phyloP scores from a whole-genome alignment of 2,797 vertebrate genomes.

The Cetoscarus ocellatus region DNA sequence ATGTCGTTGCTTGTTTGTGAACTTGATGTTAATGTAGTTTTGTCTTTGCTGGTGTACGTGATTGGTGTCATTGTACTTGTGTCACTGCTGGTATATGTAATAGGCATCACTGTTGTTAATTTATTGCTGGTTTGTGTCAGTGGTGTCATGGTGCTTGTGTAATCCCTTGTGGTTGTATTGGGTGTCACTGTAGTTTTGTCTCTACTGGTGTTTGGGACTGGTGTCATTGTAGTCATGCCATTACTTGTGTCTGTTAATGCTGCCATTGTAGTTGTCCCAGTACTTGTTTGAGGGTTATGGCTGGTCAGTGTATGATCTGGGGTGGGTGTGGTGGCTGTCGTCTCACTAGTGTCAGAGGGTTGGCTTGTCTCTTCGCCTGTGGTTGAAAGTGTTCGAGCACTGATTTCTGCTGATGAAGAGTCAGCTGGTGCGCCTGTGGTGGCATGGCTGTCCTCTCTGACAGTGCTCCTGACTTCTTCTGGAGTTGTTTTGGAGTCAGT shows the following conservation, averaged over 20 bases:
- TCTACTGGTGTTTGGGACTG: not conserved
- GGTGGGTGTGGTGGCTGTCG: not conserved
- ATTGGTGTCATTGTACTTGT: not conserved
- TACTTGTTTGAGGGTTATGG: not conserved
- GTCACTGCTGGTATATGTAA: not conserved
- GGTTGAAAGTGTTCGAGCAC: not conserved
- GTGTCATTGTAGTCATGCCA: not conserved
- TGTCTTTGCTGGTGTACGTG: not conserved
- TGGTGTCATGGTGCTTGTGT: not conserved
- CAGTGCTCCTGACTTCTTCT: not conserved
- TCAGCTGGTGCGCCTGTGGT: not conserved
- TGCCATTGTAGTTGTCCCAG: not conserved
- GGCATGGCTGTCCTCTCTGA: not conserved
- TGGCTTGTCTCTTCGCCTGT: slow-evolving; percentile 6
- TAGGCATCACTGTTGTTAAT: not conserved
- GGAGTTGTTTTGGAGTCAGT: not conserved
- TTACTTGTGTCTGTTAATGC: not conserved
- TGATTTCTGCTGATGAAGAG: not conserved
- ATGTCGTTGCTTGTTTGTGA: not conserved
- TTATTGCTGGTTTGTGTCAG: not conserved
- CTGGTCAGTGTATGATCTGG: not conserved
- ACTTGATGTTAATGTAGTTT: not conserved
- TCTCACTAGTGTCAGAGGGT: slow-evolving; percentile 14
- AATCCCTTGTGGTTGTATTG: not conserved
- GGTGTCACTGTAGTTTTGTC: not conserved